Evolutionary conservation across 1,140 invertebrate species (phyloP).

Genomic region (Aphelinus certus): DNA sequence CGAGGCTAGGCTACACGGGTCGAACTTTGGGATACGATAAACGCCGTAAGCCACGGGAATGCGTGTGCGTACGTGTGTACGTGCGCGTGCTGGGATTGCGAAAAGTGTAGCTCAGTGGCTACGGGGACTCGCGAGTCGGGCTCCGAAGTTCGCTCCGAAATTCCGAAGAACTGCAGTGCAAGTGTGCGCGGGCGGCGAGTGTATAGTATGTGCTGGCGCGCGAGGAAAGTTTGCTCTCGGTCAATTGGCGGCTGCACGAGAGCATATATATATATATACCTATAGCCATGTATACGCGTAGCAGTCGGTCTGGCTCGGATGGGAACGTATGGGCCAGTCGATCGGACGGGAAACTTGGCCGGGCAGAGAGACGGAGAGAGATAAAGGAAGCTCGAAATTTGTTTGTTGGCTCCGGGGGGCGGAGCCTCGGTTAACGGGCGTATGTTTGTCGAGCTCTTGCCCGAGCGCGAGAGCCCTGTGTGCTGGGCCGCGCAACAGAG

Average conservation of each 20-base stretch:
- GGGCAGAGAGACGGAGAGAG: not conserved
- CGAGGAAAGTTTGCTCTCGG: slow-evolving; percentile 27
- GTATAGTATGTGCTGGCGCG: not conserved
- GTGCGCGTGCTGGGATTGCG: not conserved
- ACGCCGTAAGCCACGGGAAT: too few species aligned
- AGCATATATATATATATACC: not conserved
- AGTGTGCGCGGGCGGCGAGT: not conserved
- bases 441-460: not conserved
- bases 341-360: slow-evolving; percentile 7
- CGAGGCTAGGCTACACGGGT: too few species aligned
- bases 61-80: not conserved
- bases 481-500: too few species aligned
- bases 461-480: too few species aligned
- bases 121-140: too few species aligned
- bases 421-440: not conserved
- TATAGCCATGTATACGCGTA: not conserved
- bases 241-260: not conserved
- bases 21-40: too few species aligned
- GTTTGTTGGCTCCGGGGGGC: not conserved
- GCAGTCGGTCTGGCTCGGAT: not conserved
- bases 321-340: slow-evolving; percentile 3
- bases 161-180: not conserved
- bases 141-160: slow-evolving; percentile 13
- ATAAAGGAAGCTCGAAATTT: not conserved
- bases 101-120: too few species aligned